Evolutionary conservation across 2,113 vertebrate genomes (phyloP).

Genomic region (Hippopotamus amphibius): DNA sequence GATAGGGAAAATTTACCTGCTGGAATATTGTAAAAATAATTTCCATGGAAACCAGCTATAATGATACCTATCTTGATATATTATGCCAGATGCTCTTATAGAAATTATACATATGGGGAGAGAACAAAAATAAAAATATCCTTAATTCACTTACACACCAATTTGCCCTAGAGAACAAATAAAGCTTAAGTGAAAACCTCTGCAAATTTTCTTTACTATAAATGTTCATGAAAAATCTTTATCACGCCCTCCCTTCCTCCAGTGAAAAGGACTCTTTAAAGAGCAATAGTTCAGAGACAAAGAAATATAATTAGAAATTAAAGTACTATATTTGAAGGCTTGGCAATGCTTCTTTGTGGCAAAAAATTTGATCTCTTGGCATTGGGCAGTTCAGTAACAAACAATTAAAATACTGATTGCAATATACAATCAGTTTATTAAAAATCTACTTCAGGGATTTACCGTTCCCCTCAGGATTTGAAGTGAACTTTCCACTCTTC

Average conservation of each 20-base stretch:
- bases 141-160: not conserved
- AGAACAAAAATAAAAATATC: slow-evolving; percentile 37
- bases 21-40: not conserved
- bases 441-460: slow-evolving; percentile 57
- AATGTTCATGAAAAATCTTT: slow-evolving; percentile 16
- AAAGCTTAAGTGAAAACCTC: slow-evolving; percentile 15
- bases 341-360: not conserved
- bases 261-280: not conserved
- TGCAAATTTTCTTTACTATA: slow-evolving; percentile 20
- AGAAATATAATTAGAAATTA: slow-evolving; percentile 8
- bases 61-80: slow-evolving; percentile 22
- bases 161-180: slow-evolving; percentile 40
- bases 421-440: slow-evolving; percentile 46
- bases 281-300: slow-evolving; percentile 1
- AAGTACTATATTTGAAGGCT: not conserved
- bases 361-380: slow-evolving; percentile 63
- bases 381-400: not conserved
- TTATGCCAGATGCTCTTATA: not conserved
- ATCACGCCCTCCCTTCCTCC: not conserved
- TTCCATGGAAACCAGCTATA: not conserved
- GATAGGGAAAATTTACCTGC: not conserved
- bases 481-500: slow-evolving; percentile 66
- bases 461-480: not conserved
- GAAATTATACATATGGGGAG: slow-evolving; percentile 17
- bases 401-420: slow-evolving; percentile 61